Conservation (phyloP, 2,113 vertebrate genomes). For the Zosterops japonicus region DNA sequence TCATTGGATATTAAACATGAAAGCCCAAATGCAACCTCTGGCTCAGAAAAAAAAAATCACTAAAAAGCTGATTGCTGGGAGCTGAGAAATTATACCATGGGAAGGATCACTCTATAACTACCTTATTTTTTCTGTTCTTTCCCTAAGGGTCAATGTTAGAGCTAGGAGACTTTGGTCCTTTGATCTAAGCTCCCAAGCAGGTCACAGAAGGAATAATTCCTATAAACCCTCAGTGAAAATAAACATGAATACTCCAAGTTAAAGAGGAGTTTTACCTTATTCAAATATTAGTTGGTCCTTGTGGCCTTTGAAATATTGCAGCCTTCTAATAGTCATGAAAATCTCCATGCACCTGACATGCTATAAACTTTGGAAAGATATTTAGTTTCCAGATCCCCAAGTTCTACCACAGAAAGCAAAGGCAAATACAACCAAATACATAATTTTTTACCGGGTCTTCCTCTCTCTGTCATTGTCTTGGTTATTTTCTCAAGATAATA, state of each 20-base stretch:
- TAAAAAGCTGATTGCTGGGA: constrained; percentile 35
- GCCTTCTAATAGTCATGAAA: background rate
- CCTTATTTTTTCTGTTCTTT: constrained; percentile 22
- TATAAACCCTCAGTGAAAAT: constrained; percentile 13
- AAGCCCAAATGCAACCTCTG: constrained; percentile 32
- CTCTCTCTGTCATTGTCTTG: background rate
- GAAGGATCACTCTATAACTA: constrained; percentile 26
- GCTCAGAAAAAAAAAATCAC: constrained; percentile 1
- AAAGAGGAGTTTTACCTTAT: background rate
- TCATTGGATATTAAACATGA: constrained; percentile 48
- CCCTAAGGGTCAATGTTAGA: constrained; percentile 40
- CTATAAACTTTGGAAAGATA: background rate
- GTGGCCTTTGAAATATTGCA: background rate
- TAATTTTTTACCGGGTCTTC: background rate
- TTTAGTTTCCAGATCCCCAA: background rate
- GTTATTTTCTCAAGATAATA: background rate
- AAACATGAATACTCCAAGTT: background rate
- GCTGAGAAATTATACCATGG: constrained; percentile 45
- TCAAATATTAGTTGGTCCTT: background rate
- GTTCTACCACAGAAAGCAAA: background rate
- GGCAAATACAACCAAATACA: background rate
- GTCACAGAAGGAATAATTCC: constrained; percentile 32
- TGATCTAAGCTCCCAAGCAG: constrained; percentile 42
- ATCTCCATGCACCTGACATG: background rate
- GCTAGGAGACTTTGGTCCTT: constrained; percentile 38